Percentiles rank a stretch among this genome's conserved stretches.
Evolutionary conservation across 1,140 invertebrate genomes (phyloP).

Genomic region (Ostrea edulis): DNA sequence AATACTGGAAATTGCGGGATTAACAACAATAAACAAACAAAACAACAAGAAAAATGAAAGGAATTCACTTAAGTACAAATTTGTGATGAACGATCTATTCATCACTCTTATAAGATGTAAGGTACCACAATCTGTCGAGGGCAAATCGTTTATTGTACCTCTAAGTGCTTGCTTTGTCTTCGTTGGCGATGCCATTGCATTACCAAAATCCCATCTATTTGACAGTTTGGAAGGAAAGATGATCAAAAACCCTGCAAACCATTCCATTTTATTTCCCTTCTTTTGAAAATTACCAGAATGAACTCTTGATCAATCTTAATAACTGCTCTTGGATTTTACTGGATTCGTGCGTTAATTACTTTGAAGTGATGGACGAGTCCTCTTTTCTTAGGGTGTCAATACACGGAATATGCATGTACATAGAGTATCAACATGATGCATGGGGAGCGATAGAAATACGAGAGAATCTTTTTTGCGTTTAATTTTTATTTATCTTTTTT

Average conservation of each 20-base stretch:
- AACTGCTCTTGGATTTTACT: neutral
- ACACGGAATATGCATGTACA: neutral
- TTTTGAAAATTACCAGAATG: neutral
- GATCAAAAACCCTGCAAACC: conserved; percentile 8
- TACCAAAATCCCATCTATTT: conserved; percentile 28
- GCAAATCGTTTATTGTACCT: conserved; percentile 33
- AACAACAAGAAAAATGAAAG: neutral
- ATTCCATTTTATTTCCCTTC: conserved; percentile 20
- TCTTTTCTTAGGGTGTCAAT: neutral
- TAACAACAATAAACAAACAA: conserved; percentile 2
- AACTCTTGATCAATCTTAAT: conserved; percentile 23
- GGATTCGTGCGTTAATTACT: neutral
- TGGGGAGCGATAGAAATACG: neutral
- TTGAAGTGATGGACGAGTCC: conserved; percentile 4
- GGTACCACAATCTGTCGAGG: conserved; percentile 26
- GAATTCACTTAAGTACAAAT: neutral
- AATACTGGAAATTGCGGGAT: neutral
- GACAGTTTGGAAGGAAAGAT: conserved; percentile 22
- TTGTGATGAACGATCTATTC: conserved; percentile 4
- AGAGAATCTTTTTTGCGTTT: neutral
- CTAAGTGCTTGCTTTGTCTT: neutral
- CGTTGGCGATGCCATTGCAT: conserved; percentile 6
- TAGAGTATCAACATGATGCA: neutral
- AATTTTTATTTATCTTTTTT: conserved; percentile 25
- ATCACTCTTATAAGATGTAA: conserved; percentile 25